A percentile compares a stretch with the other conserved stretches of the same genome.
Conservation (phyloP, 2,113 vertebrate species). For the Holacanthus passer region DNA sequence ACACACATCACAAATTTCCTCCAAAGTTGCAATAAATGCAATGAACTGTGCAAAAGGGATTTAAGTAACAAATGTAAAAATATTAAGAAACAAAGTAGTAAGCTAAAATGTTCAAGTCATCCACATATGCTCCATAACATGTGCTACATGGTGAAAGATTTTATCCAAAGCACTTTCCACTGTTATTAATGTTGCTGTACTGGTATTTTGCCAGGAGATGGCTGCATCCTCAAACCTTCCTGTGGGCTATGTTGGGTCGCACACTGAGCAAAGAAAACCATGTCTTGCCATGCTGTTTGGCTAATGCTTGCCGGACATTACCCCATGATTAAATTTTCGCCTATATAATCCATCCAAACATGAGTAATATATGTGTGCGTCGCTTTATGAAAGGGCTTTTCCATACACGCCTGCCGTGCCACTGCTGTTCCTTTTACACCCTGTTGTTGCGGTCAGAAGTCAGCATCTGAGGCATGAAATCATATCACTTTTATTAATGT, state of each 20-base stretch:
- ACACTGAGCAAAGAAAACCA: background rate
- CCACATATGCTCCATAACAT: background rate
- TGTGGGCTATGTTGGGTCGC: background rate
- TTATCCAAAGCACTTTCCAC: too few species aligned
- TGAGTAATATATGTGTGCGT: background rate
- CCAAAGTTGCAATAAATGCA: background rate
- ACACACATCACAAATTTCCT: background rate
- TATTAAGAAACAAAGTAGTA: background rate
- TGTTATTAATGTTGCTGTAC: background rate
- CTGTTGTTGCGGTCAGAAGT: background rate
- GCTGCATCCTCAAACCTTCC: constrained; percentile 45
- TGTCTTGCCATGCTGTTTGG: background rate
- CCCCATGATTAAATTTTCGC: constrained; percentile 15
- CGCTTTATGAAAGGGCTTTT: background rate
- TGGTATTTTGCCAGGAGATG: constrained; percentile 55
- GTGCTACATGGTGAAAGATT: background rate
- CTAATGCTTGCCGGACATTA: background rate
- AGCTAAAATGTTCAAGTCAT: background rate
- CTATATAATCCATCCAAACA: constrained; percentile 24
- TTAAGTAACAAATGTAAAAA: background rate
- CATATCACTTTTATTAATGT: constrained; percentile 7
- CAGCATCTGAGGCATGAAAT: background rate
- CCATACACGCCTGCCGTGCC: background rate
- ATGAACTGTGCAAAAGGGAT: background rate
- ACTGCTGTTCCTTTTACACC: background rate